Evolutionary conservation across 2,113 vertebrate species (phyloP), one percentile per base, ranked within the genome.

Genomic region (Neogobius melanostomus): DNA sequence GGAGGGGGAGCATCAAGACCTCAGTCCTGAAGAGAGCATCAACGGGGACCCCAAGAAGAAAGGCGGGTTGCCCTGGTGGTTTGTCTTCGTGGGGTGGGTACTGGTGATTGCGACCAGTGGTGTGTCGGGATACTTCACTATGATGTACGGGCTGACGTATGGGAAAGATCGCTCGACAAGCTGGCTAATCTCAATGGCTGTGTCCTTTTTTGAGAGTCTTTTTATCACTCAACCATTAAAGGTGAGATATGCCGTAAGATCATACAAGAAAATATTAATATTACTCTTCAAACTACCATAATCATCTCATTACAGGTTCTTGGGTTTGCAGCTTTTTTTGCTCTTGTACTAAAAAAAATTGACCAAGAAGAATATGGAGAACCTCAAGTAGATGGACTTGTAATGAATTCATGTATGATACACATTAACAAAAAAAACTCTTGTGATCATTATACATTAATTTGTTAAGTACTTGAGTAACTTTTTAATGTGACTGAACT

Each of bases 321-420:
- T 80, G 97, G 97, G 57, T 99, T 98, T 88, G 95, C 97, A 71
- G 95, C 95, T 68, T 99, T 99, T 87, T 99, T 99, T 85, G 95
- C 96, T 60, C 92, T 99, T 63, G 95, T 97, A 80, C 86, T 97
- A 70, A 98, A 97, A 86, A 95, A 91, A 67, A 90, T 94, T 6
- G 97, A 98, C 54, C 92, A 95, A 0, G 95, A 99, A 49, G 96
- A 98, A 49, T 95, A 94, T 1, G 88, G 87, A 67, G 89, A 92
- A 45, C 87, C 90, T 66, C 60, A 71, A 48, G 67, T 89, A 70
- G 84, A 92, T 47, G 84, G 69, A 3, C 81, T 72, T 72, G 50
- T 87, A n/a, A 69, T 80, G 74, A 89, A 75, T 44, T 46, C 85
- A 84, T 88, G 92, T 90, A 80, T 0, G 6, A 16, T 43, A 14